These are phyloP conservation scores for Linyphia triangularis DNA, from an alignment of 2,888 invertebrate genomes.

Conservation along the genomic window DNA sequence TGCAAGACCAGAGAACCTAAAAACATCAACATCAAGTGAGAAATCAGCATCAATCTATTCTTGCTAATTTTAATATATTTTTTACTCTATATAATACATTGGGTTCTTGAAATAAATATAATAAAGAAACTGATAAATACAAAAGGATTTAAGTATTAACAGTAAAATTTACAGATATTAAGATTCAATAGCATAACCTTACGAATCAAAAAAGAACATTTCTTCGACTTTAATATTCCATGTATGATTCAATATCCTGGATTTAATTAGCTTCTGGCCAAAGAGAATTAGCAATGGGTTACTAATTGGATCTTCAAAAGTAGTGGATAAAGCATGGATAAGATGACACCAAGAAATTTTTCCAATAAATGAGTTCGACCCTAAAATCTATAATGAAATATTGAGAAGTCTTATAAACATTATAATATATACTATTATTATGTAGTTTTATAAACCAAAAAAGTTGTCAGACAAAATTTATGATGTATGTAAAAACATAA, in stretches of 20 bases:
- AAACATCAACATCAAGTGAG: no score
- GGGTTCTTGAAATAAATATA: no score
- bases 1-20: no score
- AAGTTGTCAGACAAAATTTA: no score
- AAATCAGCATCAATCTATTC: no score
- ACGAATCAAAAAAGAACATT: constrained; percentile 1
- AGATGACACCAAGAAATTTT: constrained; percentile 30
- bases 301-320: constrained; percentile 24
- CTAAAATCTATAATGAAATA: constrained; percentile 36
- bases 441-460: no score
- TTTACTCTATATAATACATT: no score
- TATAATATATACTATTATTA: no score
- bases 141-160: no score
- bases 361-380: background rate
- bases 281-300: background rate
- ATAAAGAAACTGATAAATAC: no score
- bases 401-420: background rate
- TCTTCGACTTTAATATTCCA: constrained; percentile 50
- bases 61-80: no score
- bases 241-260: constrained; percentile 36
- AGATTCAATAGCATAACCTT: background rate
- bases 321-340: constrained; percentile 5
- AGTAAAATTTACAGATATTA: background rate
- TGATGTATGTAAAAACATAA: no score
- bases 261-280: constrained; percentile 24